Evolutionary conservation across 2,797 vertebrate species (phyloP).

Genomic region (Xenops minutus): DNA sequence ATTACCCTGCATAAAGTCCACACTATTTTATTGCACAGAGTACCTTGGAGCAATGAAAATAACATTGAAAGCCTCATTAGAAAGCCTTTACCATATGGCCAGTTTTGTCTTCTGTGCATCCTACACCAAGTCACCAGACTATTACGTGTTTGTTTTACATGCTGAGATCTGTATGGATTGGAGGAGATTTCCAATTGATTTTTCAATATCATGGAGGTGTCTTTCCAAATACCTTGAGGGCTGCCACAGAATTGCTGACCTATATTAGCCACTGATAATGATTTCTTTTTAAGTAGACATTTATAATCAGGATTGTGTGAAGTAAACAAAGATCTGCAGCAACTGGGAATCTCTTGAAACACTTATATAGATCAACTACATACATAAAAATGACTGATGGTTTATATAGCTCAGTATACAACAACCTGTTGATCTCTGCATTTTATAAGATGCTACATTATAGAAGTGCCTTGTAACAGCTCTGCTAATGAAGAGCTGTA

Average conservation of each 20-base stretch:
- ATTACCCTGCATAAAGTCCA: slow-evolving; percentile 36
- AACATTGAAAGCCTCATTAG: slow-evolving; percentile 47
- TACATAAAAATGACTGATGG: not conserved
- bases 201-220: not conserved
- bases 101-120: slow-evolving; percentile 8
- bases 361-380: not conserved
- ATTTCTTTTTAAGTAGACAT: not conserved
- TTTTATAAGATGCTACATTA: not conserved
- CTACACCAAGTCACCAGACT: not conserved
- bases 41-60: slow-evolving; percentile 48
- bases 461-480: not conserved
- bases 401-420: not conserved
- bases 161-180: not conserved
- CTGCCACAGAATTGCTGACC: not conserved
- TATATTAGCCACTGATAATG: not conserved
- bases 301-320: not conserved
- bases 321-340: not conserved
- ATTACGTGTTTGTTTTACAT: not conserved
- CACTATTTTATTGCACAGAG: slow-evolving; percentile 35
- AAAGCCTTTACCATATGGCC: not conserved
- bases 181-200: slow-evolving; percentile 1
- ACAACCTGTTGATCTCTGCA: not conserved
- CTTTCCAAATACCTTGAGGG: not conserved
- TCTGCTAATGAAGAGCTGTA: not conserved
- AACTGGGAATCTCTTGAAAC: not conserved